phyloP scores from a whole-genome alignment of 2,113 vertebrate genomes.

The Pao palembangensis region DNA sequence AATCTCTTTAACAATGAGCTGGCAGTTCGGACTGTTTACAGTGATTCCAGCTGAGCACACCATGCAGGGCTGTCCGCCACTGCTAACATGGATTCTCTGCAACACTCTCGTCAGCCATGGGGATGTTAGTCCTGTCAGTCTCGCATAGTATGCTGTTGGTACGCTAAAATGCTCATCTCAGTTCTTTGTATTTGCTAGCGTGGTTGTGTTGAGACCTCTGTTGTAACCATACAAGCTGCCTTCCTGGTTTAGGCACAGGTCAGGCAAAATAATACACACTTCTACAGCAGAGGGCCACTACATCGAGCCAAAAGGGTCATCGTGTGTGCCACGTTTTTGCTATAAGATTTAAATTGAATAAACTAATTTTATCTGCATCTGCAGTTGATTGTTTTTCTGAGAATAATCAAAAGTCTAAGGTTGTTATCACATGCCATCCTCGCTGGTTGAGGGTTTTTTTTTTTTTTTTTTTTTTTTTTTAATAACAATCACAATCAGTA shows the following conservation, averaged over 20 bases:
- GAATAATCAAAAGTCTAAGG: conserved; percentile 27
- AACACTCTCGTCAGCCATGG: too few relatives aligned
- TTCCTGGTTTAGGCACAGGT: neutral
- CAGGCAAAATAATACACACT: conserved; percentile 11
- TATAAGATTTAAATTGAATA: conserved; percentile 44
- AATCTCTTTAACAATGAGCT: neutral
- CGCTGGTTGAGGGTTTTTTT: conserved; percentile 7
- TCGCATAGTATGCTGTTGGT: conserved; percentile 42
- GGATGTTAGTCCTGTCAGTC: conserved; percentile 33
- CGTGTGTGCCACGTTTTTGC: conserved; percentile 20
- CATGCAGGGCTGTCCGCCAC: conserved; percentile 32
- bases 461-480: neutral
- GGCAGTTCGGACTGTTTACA: conserved; percentile 30
- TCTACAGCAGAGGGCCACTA: neutral
- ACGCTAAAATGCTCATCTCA: conserved; percentile 44
- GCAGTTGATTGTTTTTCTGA: conserved; percentile 37
- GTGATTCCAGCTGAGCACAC: conserved; percentile 9
- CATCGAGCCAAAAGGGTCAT: conserved; percentile 14
- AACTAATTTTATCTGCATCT: conserved; percentile 38
- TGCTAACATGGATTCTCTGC: conserved; percentile 14
- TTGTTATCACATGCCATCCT: conserved; percentile 25
- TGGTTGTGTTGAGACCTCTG: neutral
- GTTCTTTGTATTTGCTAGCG: conserved; percentile 36
- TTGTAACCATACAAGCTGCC: neutral
- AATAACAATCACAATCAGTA: neutral